Evolutionary conservation across 2,888 invertebrate genomes (phyloP).

Genomic region (Scaptodrosophila latifasciaeformis): DNA sequence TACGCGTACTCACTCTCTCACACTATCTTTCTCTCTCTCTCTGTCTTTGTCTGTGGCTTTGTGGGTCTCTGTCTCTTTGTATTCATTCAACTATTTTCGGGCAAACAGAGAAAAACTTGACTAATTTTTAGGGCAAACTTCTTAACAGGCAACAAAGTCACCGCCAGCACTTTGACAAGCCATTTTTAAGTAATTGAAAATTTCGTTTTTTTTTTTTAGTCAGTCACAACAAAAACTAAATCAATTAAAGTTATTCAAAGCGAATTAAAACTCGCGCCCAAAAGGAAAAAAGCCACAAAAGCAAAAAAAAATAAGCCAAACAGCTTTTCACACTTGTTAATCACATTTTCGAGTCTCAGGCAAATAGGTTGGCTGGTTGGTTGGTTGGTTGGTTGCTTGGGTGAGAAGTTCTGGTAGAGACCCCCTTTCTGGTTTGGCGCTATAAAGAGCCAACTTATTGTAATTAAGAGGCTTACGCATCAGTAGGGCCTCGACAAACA

Average conservation of each 20-base stretch:
- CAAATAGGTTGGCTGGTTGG: conserved; percentile 48
- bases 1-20: conserved; percentile 4
- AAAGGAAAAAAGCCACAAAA: not conserved
- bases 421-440: conserved; percentile 18
- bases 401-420: not conserved
- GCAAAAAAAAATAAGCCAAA: conserved; percentile 26
- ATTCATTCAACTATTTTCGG: conserved; percentile 1
- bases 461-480: conserved; percentile 68
- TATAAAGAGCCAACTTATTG: conserved; percentile 51
- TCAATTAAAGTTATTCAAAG: conserved; percentile 66
- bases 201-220: not conserved
- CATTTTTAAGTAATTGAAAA: conserved; percentile 56
- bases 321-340: conserved; percentile 69
- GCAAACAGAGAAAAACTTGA: conserved; percentile 30
- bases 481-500: conserved; percentile 33
- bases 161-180: conserved; percentile 35
- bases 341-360: conserved; percentile 70
- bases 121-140: conserved; percentile 55
- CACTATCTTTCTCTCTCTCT: too few relatives aligned
- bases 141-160: conserved; percentile 7
- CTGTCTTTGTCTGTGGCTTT: not conserved
- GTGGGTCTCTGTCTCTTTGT: too few relatives aligned
- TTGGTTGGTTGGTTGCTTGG: not conserved
- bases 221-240: conserved; percentile 41
- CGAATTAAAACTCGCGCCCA: conserved; percentile 38